Percentiles rank a stretch among this genome's conserved stretches.
phyloP scores from a whole-genome alignment of 1,140 invertebrate genomes.

The Drosophila prosaltans region DNA sequence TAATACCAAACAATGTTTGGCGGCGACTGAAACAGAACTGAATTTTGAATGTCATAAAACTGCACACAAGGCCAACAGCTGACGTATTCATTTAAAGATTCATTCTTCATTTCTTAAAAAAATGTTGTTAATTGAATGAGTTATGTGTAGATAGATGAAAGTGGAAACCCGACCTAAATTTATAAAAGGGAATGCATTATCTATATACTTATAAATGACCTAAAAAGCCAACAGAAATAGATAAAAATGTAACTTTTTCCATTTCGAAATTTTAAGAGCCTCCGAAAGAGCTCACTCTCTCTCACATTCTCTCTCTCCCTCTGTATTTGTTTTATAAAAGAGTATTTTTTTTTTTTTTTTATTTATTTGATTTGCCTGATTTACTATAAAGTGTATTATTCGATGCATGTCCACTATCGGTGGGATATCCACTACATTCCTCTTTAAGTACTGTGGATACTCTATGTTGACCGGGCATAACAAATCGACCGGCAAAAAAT shows the following conservation, averaged over 20 bases:
- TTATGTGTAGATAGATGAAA: not conserved
- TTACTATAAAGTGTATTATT: not conserved
- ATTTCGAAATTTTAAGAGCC: not conserved
- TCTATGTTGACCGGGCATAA: conserved; percentile 15
- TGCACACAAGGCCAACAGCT: not conserved
- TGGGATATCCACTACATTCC: not conserved
- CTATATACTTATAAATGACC: not conserved
- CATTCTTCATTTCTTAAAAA: not conserved
- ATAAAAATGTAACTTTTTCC: not conserved
- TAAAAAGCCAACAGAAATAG: conserved; percentile 11
- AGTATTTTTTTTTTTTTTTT: too few species aligned
- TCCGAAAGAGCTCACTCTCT: not conserved
- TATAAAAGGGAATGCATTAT: not conserved
- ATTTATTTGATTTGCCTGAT: not conserved
- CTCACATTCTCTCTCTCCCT: not conserved
- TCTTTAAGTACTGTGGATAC: not conserved
- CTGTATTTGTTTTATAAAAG: too few species aligned
- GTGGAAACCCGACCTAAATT: not conserved
- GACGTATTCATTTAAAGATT: not conserved
- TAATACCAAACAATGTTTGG: not conserved
- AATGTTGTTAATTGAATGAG: conserved; percentile 25
- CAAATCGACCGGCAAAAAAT: conserved; percentile 68
- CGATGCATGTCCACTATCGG: conserved; percentile 3
- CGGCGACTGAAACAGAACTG: conserved; percentile 20
- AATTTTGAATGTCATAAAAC: not conserved